These are phyloP conservation scores for Anarrhichthys ocellatus DNA, from an alignment of 2,113 vertebrate species.

Conservation along the genomic window DNA sequence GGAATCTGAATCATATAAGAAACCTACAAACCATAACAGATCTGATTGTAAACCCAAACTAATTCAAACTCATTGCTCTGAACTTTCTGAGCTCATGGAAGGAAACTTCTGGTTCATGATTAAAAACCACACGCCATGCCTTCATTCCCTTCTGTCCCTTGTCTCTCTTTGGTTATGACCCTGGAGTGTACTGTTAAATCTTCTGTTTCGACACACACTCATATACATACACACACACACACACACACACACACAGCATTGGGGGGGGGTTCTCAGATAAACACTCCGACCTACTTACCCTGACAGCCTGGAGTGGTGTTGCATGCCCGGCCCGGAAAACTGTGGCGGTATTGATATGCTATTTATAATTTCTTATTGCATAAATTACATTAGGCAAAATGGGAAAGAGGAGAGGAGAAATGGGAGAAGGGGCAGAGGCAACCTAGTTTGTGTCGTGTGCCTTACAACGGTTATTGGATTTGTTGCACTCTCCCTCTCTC, in stretches of 20 bases:
- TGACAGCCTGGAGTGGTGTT: slow-evolving; percentile 69
- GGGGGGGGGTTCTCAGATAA: slow-evolving; percentile 39
- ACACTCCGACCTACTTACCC: slow-evolving; percentile 74
- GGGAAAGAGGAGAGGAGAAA: slow-evolving; percentile 46
- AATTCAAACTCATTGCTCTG: slow-evolving; percentile 17
- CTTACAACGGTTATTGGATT: slow-evolving; percentile 63
- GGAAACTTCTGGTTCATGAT: slow-evolving; percentile 48
- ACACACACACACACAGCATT: too few relatives aligned
- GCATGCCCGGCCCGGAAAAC: slow-evolving; percentile 72
- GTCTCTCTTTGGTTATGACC: slow-evolving; percentile 54
- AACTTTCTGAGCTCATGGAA: slow-evolving; percentile 53
- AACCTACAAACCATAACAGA: slow-evolving; percentile 38
- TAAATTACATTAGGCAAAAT: slow-evolving; percentile 83
- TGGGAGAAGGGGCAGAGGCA: slow-evolving; percentile 59
- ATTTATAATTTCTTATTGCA: slow-evolving; percentile 83
- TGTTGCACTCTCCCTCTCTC: slow-evolving; percentile 12
- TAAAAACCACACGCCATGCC: slow-evolving; percentile 46
- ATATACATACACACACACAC: neutral
- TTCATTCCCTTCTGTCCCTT: slow-evolving; percentile 45
- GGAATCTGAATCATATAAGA: slow-evolving; percentile 1
- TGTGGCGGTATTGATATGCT: slow-evolving; percentile 78
- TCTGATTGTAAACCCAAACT: slow-evolving; percentile 3
- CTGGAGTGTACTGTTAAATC: slow-evolving; percentile 53
- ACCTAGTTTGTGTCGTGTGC: slow-evolving; percentile 68
- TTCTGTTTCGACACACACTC: slow-evolving; percentile 34